Base-by-base conservation (phyloP, 2,797 vertebrate species). In the Lindbergichthys nudifrons region DNA sequence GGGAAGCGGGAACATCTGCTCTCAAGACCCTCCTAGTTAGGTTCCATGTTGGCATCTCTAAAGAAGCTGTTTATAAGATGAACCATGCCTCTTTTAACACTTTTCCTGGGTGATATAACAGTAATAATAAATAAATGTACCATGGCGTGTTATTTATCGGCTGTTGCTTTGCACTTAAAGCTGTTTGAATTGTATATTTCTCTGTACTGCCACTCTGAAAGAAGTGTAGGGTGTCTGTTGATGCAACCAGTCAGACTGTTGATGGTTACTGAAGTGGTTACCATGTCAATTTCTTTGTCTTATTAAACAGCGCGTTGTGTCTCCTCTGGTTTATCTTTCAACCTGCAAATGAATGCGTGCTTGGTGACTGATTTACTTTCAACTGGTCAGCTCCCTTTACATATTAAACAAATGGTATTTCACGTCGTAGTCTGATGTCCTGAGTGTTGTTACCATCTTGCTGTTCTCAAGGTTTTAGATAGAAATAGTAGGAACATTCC, bases 191-290 rank as follows among this genome's bases (percentile, higher is more conserved):
- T 18, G 19, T 11, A 6, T 6, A 36, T 62, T 48, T 53, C 21
- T 26, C 32, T 16, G 10, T 26, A 42, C 16, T 26, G 18, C 73
- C 21, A 32, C 0, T 26, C 26, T 52, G 30, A 61, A 45, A 71
- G 26, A 41, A 69, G 62, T 59, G 19, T 26, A 21, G 5, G n/a
- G 43, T 65, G 39, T 78, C 36, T 80, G 67, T 79, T 75, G 62
- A 61, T 78, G 41, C 61, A 78, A 65, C 16, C 16, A 26, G 47
- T 60, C 60, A 46, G 50, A 15, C 42, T 74, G 70, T 86, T 84
- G 61, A 56, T 68, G 51, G 75, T 75, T 81, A 83, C 77, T 72
- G 21, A 51, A 42, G 23, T 48, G 59, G 77, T 83, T 61, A 42
- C 82, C 73, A 73, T 69, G 71, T 68, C 58, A 66, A 9, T 47